Conservation (phyloP, 2,888 invertebrate genomes). For the Lasiommata megera region DNA sequence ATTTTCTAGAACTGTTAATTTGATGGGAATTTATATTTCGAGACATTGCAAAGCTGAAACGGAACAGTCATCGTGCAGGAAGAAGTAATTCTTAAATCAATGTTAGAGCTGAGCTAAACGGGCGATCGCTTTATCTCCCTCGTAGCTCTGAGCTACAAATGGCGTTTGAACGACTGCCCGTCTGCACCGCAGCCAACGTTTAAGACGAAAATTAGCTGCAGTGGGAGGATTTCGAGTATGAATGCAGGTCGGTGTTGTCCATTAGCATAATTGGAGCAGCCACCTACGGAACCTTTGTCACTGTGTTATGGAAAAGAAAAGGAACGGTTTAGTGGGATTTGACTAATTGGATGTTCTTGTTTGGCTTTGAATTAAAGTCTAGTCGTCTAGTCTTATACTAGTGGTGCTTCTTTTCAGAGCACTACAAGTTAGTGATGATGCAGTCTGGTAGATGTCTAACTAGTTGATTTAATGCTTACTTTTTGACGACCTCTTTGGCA, state of each 20-base stretch:
- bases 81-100: not conserved
- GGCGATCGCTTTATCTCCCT: not conserved
- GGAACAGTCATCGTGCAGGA: not conserved
- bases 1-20: not conserved
- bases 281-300: slow-evolving; percentile 32
- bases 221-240: slow-evolving; percentile 77
- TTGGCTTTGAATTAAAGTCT: not conserved
- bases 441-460: too few relatives aligned
- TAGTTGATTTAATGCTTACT: too few relatives aligned
- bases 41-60: not conserved
- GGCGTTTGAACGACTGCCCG: slow-evolving; percentile 38
- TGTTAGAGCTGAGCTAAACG: not conserved
- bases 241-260: slow-evolving; percentile 77
- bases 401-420: too few relatives aligned
- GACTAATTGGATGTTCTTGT: slow-evolving; percentile 18
- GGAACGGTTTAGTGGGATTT: slow-evolving; percentile 18
- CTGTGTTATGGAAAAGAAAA: slow-evolving; percentile 24
- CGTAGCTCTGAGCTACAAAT: not conserved
- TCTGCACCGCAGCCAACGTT: slow-evolving; percentile 49
- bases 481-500: too few relatives aligned
- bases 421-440: too few relatives aligned
- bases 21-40: not conserved
- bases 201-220: slow-evolving; percentile 77
- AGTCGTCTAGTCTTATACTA: too few relatives aligned
- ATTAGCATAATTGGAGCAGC: slow-evolving; percentile 78